These are phyloP conservation scores for Podocnemis expansa DNA, from an alignment of 2,113 vertebrate genomes.

Conservation along the genomic window DNA sequence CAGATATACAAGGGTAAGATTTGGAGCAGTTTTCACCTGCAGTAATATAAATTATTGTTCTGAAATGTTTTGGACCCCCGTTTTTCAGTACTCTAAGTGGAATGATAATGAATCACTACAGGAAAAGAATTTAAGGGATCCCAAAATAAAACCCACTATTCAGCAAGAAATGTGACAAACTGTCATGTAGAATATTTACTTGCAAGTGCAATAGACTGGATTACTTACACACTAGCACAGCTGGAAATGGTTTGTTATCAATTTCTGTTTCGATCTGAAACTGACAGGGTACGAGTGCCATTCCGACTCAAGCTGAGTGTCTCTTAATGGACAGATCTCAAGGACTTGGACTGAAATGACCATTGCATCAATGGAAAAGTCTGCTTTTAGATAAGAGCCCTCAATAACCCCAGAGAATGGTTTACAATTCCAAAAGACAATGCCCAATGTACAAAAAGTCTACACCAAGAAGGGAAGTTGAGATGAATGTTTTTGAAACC, in stretches of 20 bases:
- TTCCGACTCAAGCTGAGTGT: not conserved
- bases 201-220: not conserved
- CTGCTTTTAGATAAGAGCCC: conserved; percentile 24
- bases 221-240: not conserved
- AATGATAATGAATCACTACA: conserved; percentile 52
- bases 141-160: not conserved
- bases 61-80: conserved; percentile 60
- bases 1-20: conserved; percentile 7
- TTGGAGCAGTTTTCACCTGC: conserved; percentile 1
- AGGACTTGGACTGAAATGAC: not conserved
- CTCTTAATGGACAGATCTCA: not conserved
- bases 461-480: not conserved
- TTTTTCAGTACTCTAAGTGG: conserved; percentile 47
- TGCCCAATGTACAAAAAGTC: not conserved
- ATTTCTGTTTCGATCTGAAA: not conserved
- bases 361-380: conserved; percentile 21
- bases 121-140: not conserved
- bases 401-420: conserved; percentile 41
- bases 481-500: conserved; percentile 42
- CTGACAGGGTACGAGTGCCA: not conserved
- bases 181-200: conserved; percentile 15
- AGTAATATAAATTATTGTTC: conserved; percentile 46
- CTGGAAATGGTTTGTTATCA: not conserved
- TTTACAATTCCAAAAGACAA: conserved; percentile 24
- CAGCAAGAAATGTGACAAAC: not conserved